Conservation (phyloP, 1,140 invertebrate species). For the Drosophila prosaltans region DNA sequence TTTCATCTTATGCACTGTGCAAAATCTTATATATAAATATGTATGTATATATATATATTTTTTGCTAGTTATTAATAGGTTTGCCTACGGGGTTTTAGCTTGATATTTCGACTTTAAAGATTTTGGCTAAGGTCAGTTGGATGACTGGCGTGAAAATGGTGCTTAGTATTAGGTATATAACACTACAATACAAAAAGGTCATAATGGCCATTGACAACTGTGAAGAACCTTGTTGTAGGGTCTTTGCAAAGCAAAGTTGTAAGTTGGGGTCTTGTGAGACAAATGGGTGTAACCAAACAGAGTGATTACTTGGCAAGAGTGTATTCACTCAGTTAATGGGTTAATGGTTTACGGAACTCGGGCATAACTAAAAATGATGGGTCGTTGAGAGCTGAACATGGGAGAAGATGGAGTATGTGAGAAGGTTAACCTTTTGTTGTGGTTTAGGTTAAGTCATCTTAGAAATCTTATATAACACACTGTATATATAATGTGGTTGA, state of each 20-base stretch:
- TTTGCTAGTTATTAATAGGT: conserved; percentile 63
- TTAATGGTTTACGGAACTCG: conserved; percentile 15
- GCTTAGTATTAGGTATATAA: neutral
- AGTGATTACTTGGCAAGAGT: conserved; percentile 28
- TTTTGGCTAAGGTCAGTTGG: conserved; percentile 71
- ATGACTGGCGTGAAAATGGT: conserved; percentile 44
- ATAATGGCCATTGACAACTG: conserved; percentile 61
- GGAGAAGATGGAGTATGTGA: neutral
- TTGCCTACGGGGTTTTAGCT: conserved; percentile 28
- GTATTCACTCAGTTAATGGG: conserved; percentile 27
- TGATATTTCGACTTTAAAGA: conserved; percentile 37
- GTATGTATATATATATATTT: conserved; percentile 7
- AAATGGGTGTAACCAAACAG: conserved; percentile 60
- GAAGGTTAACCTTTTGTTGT: conserved; percentile 7
- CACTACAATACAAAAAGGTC: conserved; percentile 62
- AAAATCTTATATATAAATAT: conserved; percentile 32
- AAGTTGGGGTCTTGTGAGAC: conserved; percentile 4
- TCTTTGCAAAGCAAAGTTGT: conserved; percentile 13
- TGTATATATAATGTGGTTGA: conserved; percentile 1
- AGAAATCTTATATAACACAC: neutral
- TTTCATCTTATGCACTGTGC: conserved; percentile 59
- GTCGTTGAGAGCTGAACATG: neutral
- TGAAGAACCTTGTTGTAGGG: conserved; percentile 73
- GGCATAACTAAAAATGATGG: conserved; percentile 12
- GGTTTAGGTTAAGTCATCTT: conserved; percentile 3